Evolutionary conservation across 2,888 invertebrate species (phyloP).

Genomic region (Gymnocheta viridis): DNA sequence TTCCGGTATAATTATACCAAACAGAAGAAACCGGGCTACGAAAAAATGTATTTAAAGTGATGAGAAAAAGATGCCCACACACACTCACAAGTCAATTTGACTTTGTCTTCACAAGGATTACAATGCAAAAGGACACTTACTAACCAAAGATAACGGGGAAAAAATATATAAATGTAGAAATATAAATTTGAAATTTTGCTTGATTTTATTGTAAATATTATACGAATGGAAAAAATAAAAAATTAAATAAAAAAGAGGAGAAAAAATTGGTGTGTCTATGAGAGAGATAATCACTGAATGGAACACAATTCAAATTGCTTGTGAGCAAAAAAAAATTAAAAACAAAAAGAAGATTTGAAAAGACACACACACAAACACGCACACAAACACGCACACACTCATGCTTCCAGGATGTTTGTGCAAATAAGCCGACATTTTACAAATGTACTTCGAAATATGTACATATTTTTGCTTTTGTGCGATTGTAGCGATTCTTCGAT

Average conservation of each 20-base stretch:
- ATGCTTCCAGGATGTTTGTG: slow-evolving; percentile 11
- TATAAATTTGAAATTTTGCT: slow-evolving; percentile 44
- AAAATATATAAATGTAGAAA: neutral
- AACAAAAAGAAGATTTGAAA: slow-evolving; percentile 8
- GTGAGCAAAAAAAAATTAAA: slow-evolving; percentile 18
- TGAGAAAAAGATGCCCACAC: neutral
- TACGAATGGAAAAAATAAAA: slow-evolving; percentile 19
- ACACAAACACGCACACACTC: neutral
- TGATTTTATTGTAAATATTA: slow-evolving; percentile 53
- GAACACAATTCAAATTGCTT: slow-evolving; percentile 68
- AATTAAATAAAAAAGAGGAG: slow-evolving; percentile 17
- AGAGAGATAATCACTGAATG: slow-evolving; percentile 67
- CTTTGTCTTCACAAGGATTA: slow-evolving; percentile 65
- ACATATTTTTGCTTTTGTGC: neutral
- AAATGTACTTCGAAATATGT: slow-evolving; percentile 47
- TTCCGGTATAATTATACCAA: slow-evolving; percentile 67
- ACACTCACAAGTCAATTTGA: slow-evolving; percentile 51
- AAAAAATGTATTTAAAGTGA: slow-evolving; percentile 19
- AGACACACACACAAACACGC: neutral
- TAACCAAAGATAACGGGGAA: slow-evolving; percentile 9
- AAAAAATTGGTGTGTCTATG: slow-evolving; percentile 35
- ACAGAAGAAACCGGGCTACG: slow-evolving; percentile 31
- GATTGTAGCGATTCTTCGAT: slow-evolving; percentile 39
- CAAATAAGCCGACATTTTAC: slow-evolving; percentile 60
- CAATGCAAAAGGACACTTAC: slow-evolving; percentile 61